Percentiles rank a stretch among this genome's conserved stretches.
phyloP scores from a whole-genome alignment of 2,113 vertebrate genomes.

The Notiomystis cincta region DNA sequence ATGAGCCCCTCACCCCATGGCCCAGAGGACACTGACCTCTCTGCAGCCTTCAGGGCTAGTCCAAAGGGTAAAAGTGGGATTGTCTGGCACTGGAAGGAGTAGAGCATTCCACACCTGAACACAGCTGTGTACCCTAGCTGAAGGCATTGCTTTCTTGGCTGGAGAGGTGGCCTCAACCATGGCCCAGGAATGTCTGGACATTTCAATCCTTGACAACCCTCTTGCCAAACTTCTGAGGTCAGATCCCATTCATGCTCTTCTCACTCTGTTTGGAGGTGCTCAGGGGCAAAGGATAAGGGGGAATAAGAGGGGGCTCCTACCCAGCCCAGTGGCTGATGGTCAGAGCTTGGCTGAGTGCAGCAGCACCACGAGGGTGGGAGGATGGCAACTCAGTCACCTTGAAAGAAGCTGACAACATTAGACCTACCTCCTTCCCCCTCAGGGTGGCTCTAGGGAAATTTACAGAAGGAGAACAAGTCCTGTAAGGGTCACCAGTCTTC shows the following conservation, averaged over 20 bases:
- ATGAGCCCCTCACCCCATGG: not conserved
- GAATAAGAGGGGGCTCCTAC: not conserved
- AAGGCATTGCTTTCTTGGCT: not conserved
- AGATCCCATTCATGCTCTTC: not conserved
- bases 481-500: not conserved
- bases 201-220: not conserved
- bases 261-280: rapidly evolving
- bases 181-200: rapidly evolving
- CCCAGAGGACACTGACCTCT: rapidly evolving
- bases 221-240: not conserved
- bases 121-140: rapidly evolving
- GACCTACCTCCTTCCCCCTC: not conserved
- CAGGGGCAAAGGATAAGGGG: not conserved
- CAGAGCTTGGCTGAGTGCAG: not conserved
- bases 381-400: not conserved
- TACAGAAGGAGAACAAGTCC: not conserved
- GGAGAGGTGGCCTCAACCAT: not conserved
- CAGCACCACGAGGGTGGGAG: rapidly evolving
- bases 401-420: not conserved
- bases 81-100: not conserved
- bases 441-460: not conserved
- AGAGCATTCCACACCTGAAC: not conserved
- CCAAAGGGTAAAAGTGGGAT: rapidly evolving
- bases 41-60: not conserved
- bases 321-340: not conserved